Evolutionary conservation across 1,140 invertebrate species (phyloP), one percentile per base, ranked within the genome.

Genomic region (Trissolcus basalis): DNA sequence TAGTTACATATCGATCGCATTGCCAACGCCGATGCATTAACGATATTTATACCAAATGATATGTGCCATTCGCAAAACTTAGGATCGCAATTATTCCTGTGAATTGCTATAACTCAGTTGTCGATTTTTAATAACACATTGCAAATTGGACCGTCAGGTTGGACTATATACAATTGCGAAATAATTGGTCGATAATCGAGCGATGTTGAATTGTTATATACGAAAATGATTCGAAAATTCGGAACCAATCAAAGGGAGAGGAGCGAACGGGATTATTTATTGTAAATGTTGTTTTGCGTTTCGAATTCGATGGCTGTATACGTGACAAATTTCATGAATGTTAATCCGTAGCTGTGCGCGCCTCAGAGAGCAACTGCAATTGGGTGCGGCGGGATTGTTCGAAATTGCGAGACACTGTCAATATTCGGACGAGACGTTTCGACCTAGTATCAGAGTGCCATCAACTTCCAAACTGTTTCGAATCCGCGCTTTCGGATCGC

Each of bases 401-500:
- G 53, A 58, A 64, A 71, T 61, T 63, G 48, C 50, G 58, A 51
- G 39, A 64, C 45, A 59, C 41, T 48, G 60, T 59, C 54, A 64
- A 72, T 72, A 64, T 65, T 65, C 48, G 43, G 11, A 39, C 60
- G 50, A 64, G 47, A 64, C 69, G 53, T 64, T 64, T 72, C 19
- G 60, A 72, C 60, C 69, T 14, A 59, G 53, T 53, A 72, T 54
- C 59, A n/a, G 48, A 19, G 47, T 33, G 15, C 15, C 48, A 32
- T 71, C 53, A 65, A 72, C 60, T 72, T 72, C 48, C 15, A 39
- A 72, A 72, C 48, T 65, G 68, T 64, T 64, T 64, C 68, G 64
- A 64, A 72, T 72, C 59, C 43, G 48, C 36, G 54, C 47, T 64
- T 7, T 69, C 67, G 44, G 19, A 27, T 27, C 19, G 19, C 19